Evolutionary conservation across 2,113 vertebrate genomes (phyloP).

Genomic region (Piliocolobus tephrosceles): DNA sequence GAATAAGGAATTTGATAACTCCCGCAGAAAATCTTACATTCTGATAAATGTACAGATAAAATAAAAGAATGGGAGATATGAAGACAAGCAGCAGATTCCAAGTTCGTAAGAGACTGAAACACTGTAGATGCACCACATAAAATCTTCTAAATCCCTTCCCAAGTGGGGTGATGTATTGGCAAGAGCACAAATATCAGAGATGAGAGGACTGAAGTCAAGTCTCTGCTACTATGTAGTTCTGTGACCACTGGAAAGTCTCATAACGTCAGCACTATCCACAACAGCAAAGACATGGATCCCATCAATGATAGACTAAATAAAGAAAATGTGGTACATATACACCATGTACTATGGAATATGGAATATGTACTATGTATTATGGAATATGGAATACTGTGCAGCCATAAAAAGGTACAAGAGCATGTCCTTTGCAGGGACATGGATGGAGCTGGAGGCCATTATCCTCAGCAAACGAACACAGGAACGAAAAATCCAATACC

Average conservation of each 20-base stretch:
- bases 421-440: no score
- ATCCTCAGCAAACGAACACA: no score
- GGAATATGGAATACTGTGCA: no score
- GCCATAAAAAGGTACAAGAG: no score
- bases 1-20: background rate
- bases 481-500: no score
- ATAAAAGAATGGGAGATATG: background rate
- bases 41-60: background rate
- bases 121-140: background rate
- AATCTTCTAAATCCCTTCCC: background rate
- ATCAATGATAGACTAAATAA: no score
- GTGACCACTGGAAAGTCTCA: background rate
- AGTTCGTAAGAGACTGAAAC: background rate
- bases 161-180: background rate
- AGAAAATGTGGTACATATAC: no score
- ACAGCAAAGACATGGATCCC: no score
- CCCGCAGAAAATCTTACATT: background rate
- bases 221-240: background rate
- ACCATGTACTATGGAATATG: no score
- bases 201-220: background rate
- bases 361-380: no score
- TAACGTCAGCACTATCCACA: background rate
- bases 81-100: background rate
- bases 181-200: background rate
- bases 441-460: no score